These are phyloP conservation scores for Somateria mollissima DNA, from an alignment of 2,797 vertebrate genomes.

Conservation along the genomic window DNA sequence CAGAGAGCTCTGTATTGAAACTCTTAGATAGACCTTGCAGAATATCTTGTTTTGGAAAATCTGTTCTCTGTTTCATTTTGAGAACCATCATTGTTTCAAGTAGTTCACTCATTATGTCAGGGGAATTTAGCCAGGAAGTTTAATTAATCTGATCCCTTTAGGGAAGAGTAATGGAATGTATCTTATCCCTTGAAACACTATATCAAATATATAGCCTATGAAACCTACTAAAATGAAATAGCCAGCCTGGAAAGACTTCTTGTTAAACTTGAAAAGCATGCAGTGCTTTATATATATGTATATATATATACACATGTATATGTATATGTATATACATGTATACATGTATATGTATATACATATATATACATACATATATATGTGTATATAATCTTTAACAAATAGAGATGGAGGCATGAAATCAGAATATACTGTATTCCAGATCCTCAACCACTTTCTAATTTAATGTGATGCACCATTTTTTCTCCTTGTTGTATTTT, in stretches of 20 bases:
- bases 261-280: background rate
- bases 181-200: background rate
- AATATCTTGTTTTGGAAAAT: conserved; percentile 25
- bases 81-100: background rate
- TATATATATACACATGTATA: too few species aligned
- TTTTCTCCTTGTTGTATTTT: background rate
- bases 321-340: too few species aligned
- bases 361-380: too few species aligned
- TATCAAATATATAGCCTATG: background rate
- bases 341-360: too few species aligned
- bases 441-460: background rate
- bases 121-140: conserved; percentile 35
- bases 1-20: background rate
- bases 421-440: background rate
- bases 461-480: background rate
- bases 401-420: background rate
- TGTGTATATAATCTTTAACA: background rate
- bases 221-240: background rate
- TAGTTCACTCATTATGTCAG: background rate
- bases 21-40: conserved; percentile 25
- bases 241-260: background rate
- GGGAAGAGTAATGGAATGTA: background rate
- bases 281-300: too few species aligned
- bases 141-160: conserved; percentile 8
- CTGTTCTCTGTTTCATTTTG: conserved; percentile 29